These are phyloP conservation scores for Sminthurides bifidus DNA, from an alignment of 1,140 invertebrate genomes.

Conservation along the genomic window DNA sequence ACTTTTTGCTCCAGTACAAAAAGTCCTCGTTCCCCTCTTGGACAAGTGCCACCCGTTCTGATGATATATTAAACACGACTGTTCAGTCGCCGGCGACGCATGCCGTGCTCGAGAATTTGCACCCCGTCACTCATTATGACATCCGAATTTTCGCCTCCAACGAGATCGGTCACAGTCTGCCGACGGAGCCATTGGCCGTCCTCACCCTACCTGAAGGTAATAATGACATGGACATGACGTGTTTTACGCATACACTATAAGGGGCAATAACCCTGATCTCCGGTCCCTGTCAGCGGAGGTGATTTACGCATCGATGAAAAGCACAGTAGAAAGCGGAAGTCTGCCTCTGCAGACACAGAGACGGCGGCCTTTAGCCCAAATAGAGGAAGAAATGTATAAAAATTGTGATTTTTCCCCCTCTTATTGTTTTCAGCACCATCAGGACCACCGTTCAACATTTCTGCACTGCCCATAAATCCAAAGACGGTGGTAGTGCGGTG, in stretches of 20 bases:
- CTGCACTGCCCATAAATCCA: slow-evolving; percentile 16
- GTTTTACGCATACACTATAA: too few species aligned
- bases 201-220: slow-evolving; percentile 27
- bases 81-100: slow-evolving; percentile 21
- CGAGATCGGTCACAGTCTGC: slow-evolving; percentile 36
- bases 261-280: too few species aligned
- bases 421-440: slow-evolving; percentile 16
- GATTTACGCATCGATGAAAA: too few species aligned
- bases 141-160: slow-evolving; percentile 38
- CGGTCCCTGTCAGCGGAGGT: too few species aligned
- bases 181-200: slow-evolving; percentile 24
- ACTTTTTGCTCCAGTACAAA: slow-evolving; percentile 30
- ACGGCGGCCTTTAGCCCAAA: too few species aligned
- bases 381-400: too few species aligned
- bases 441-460: slow-evolving; percentile 26
- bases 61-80: slow-evolving; percentile 19
- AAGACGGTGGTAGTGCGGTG: slow-evolving; percentile 17
- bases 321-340: too few species aligned
- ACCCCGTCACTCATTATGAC: slow-evolving; percentile 36
- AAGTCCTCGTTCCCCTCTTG: slow-evolving; percentile 13
- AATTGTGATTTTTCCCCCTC: not conserved
- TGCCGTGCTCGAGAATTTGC: slow-evolving; percentile 30
- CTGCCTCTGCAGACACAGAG: too few species aligned
- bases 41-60: not conserved
- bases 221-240: too few species aligned